phyloP scores from a whole-genome alignment of 2,797 vertebrate species.

The Platyrinchus mystaceus region DNA sequence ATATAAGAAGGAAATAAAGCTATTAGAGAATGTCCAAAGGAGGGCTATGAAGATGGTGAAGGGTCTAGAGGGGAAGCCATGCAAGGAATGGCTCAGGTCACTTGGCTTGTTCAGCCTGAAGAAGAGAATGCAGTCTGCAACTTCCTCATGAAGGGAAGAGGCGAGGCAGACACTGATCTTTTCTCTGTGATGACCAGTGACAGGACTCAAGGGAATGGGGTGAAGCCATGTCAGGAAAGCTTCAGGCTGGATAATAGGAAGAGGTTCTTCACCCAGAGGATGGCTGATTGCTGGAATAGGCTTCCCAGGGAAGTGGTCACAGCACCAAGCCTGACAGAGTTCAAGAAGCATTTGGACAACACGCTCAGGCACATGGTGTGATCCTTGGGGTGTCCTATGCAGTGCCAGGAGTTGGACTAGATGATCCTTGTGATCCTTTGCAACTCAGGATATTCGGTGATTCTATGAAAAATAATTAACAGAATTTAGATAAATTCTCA shows the following conservation, averaged over 20 bases:
- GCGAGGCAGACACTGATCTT: background rate
- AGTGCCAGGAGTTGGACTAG: accelerated
- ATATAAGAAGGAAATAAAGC: background rate
- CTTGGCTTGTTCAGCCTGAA: background rate
- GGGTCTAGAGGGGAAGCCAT: accelerated
- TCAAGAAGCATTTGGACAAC: background rate
- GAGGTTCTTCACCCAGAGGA: background rate
- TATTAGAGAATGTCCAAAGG: background rate
- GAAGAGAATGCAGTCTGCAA: accelerated
- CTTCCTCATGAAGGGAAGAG: accelerated
- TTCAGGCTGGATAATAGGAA: background rate
- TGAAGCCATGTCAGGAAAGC: accelerated
- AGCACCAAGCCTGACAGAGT: background rate
- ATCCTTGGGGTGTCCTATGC: background rate
- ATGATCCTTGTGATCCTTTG: background rate
- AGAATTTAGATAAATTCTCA: slow-evolving; percentile 73
- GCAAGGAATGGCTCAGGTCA: background rate
- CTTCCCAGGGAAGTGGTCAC: background rate
- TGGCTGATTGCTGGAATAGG: accelerated
- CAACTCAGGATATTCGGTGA: background rate
- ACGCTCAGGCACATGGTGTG: background rate
- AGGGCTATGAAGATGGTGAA: background rate
- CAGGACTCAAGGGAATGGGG: accelerated
- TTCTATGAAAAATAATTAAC: slow-evolving; percentile 54
- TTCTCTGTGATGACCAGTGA: background rate